Evolutionary conservation across 2,797 vertebrate genomes (phyloP), one percentile per base, ranked within the genome.

Genomic region (Prunella strophiata): DNA sequence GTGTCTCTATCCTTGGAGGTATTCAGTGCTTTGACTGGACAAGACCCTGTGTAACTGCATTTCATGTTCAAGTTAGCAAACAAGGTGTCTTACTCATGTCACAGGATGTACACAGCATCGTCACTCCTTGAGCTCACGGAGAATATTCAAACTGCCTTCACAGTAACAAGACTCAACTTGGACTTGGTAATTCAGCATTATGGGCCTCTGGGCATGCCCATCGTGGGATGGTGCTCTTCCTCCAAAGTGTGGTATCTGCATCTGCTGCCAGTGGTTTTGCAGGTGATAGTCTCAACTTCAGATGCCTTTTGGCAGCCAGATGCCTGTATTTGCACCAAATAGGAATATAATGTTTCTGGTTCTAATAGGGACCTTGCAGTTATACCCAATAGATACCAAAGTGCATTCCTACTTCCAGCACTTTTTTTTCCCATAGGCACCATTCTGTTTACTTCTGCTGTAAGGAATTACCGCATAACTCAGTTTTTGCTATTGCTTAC

Each of bases 151-250:
- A 65, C n/a, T 61, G 18, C n/a, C 26, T 29, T 90, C 12, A 7
- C 3, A 32, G 58, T 18, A 54, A 27, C 13, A 70, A 77, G 75
- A 71, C 50, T 38, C 29, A 50, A 2, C 11, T 26, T 85, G n/a
- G 30, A 36, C 74, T 70, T 91, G n/a, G 12, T 77, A 68, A 65
- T 59, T 21, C 43, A 66, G 14, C 27, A 11, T 63, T 54, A 21
- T 26, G 43, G 17, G 17, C 45, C 27, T 61, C 79, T 59, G 43
- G n/a, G 26, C 29, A 29, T 50, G 42, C 30, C 16, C 19, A 3
- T 68, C 16, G 10, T 1, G 2, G 40, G 38, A 38, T 6, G 1
- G 25, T 1, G 3, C 47, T 55, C 12, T 67, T 15, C 17, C 20
- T 78, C 43, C 2, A 0, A 55, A 77, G 15, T 34, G 45, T 4